Conservation (phyloP, 2,113 vertebrate genomes). For the Cyphomyrus discorhynchus region DNA sequence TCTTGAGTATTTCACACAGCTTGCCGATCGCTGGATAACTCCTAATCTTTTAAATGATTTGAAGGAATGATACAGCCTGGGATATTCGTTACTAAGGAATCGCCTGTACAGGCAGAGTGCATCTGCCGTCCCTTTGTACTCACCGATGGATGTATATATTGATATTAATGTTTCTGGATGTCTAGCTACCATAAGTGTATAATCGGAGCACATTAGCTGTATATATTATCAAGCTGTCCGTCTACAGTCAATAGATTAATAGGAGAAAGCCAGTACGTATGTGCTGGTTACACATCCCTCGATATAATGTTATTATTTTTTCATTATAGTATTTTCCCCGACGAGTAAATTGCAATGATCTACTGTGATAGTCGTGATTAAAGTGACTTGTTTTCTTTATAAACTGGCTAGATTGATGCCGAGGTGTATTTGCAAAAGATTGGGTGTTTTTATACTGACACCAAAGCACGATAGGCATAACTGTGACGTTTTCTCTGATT, state of each 20-base stretch:
- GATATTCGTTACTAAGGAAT: background rate
- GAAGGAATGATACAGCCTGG: background rate
- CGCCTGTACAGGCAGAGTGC: background rate
- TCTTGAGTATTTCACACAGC: background rate
- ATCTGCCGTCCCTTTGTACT: background rate
- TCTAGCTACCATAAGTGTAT: background rate
- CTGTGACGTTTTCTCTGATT: background rate
- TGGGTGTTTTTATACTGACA: background rate
- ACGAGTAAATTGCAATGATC: background rate
- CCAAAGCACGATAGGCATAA: background rate
- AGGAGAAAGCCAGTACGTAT: background rate
- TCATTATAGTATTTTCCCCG: background rate
- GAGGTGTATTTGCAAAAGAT: background rate
- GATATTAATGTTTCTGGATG: background rate
- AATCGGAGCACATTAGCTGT: background rate
- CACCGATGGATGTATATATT: background rate
- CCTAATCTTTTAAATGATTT: background rate
- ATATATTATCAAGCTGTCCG: background rate
- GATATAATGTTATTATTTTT: slow-evolving; percentile 5
- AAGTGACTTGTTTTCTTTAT: slow-evolving; percentile 20
- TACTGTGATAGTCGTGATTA: background rate
- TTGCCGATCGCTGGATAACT: background rate
- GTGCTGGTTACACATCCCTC: background rate
- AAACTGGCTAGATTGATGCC: slow-evolving; percentile 6
- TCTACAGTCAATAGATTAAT: background rate